Conservation (phyloP, 1,140 invertebrate species). For the Pissodes strobi region DNA sequence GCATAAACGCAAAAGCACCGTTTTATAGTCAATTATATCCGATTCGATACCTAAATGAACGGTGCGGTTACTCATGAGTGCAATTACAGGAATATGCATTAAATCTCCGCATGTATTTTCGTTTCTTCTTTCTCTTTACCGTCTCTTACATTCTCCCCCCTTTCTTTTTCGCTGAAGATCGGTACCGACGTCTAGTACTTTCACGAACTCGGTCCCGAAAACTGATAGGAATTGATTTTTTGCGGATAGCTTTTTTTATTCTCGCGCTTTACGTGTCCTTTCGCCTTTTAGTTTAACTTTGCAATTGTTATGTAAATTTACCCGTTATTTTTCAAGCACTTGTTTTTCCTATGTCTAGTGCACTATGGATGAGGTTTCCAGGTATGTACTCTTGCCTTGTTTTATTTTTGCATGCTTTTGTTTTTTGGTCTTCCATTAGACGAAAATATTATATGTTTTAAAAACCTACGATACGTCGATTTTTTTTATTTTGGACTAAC, state of each 20-base stretch:
- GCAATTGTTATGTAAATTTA: too few species aligned
- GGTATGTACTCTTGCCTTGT: too few species aligned
- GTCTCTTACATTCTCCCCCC: conserved; percentile 11
- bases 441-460: background rate
- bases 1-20: conserved; percentile 17
- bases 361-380: conserved; percentile 14
- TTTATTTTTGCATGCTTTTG: too few species aligned
- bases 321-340: too few species aligned
- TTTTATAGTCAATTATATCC: conserved; percentile 19
- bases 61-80: conserved; percentile 18
- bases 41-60: conserved; percentile 11
- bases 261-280: background rate
- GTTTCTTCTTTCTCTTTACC: conserved; percentile 19
- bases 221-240: background rate
- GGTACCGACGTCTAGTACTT: conserved; percentile 7
- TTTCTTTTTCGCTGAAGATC: conserved; percentile 1
- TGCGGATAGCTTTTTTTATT: background rate
- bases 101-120: conserved; percentile 3
- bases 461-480: background rate
- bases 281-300: too few species aligned
- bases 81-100: conserved; percentile 28
- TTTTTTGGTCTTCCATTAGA: too few species aligned
- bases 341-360: conserved; percentile 3
- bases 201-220: conserved; percentile 9
- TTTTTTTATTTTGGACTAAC: background rate